phyloP scores from a whole-genome alignment of 1,140 invertebrate genomes.

The Venturia canescens region DNA sequence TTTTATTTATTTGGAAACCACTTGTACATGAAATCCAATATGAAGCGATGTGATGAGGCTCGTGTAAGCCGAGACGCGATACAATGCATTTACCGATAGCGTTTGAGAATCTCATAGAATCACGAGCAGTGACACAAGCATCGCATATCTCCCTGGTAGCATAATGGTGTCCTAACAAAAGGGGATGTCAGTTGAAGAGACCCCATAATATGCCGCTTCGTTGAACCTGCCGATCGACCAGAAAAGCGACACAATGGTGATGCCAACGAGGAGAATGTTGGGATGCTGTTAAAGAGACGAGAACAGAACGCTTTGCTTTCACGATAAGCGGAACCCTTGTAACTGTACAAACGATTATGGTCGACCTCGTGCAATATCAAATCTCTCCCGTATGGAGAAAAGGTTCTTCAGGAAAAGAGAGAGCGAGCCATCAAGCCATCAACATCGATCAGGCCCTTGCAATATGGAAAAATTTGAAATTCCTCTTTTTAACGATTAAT shows the following conservation, averaged over 20 bases:
- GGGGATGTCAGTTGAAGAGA: slow-evolving; percentile 23
- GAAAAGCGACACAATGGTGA: slow-evolving; percentile 35
- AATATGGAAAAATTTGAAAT: no score
- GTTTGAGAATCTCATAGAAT: neutral
- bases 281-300: slow-evolving; percentile 1
- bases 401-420: no score
- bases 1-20: slow-evolving; percentile 1
- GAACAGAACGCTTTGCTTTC: neutral
- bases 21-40: slow-evolving; percentile 29
- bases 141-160: neutral
- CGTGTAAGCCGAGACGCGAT: slow-evolving; percentile 16
- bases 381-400: neutral
- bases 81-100: slow-evolving; percentile 29
- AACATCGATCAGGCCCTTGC: no score
- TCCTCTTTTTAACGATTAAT: no score
- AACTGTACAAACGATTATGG: slow-evolving; percentile 14
- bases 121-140: no score
- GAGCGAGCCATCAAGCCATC: no score
- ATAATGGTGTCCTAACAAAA: slow-evolving; percentile 39
- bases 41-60: neutral
- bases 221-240: slow-evolving; percentile 40
- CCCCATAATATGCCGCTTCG: slow-evolving; percentile 31
- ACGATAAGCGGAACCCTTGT: slow-evolving; percentile 25
- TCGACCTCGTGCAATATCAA: slow-evolving; percentile 13
- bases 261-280: neutral